Evolutionary conservation across 2,888 invertebrate species (phyloP), one percentile per base, ranked within the genome.

Genomic region (Melangyna quadrimaculata): DNA sequence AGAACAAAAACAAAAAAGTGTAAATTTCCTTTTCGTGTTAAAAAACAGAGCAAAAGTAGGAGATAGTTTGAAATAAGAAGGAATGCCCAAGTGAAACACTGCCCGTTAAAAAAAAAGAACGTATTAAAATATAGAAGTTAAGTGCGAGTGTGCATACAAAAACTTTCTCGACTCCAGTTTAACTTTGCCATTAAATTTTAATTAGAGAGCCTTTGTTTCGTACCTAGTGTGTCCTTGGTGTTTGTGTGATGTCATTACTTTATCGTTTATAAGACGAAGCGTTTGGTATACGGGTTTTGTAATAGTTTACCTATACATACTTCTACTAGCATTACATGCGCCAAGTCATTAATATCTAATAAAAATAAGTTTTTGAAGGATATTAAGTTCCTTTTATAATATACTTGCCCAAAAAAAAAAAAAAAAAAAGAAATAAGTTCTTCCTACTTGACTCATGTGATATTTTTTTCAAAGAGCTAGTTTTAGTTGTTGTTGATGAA

Each of bases 131-230:
- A 65, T 51, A 65, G 51, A 78, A 70, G 48, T 74, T 78, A 70
- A 78, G 67, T 67, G 67, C 43, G 43, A 79, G 51, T 79, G 63
- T 74, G 67, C 79, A 77, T 77, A 67, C 48, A 67, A 35, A 57
- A 78, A 70, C 27, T 57, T 61, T 63, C 57, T 51, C n/a, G n/a
- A n/a, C n/a, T n/a, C n/a, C n/a, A n/a, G n/a, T n/a, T 51, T 65
- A 86, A 86, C 69, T 86, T 78, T 73, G 77, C 69, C 77, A 81
- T 81, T 86, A 86, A 75, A 77, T 86, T 81, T 86, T 86, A 86
- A 86, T 86, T 86, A 81, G 69, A 73, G 70, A 75, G 74, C 63
- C 80, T 77, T 84, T 7, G 32, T 32, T 80, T 84, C 75, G 61
- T 57, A 72, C 61, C n/a, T n/a, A n/a, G 43, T 12, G 27, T 14